Conservation (phyloP, 2,113 vertebrate genomes). For the Lagopus muta region DNA sequence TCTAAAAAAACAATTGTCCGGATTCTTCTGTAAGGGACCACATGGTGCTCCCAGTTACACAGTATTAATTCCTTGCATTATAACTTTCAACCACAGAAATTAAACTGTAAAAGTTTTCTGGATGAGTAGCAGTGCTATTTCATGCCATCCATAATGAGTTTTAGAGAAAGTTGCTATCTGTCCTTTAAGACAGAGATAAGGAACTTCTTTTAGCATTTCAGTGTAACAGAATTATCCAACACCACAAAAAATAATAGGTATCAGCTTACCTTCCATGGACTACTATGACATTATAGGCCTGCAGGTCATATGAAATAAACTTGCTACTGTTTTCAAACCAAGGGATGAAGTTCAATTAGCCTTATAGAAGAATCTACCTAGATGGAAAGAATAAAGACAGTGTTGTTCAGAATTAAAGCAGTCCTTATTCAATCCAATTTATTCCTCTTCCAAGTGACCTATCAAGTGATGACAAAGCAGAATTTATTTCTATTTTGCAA, state of each 20-base stretch:
- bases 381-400: background rate
- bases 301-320: background rate
- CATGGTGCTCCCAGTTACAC: background rate
- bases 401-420: background rate
- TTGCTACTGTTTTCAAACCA: background rate
- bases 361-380: background rate
- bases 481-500: background rate
- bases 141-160: background rate
- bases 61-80: slow-evolving; percentile 7
- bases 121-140: background rate
- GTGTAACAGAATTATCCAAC: background rate
- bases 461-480: background rate
- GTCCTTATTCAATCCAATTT: background rate
- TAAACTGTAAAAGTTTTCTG: background rate
- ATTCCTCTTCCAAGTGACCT: background rate
- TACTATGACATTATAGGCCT: background rate
- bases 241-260: background rate
- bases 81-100: background rate
- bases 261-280: background rate
- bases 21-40: slow-evolving; percentile 1
- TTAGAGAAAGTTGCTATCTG: background rate
- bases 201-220: background rate
- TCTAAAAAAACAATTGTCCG: slow-evolving; percentile 30
- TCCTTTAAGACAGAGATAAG: background rate
- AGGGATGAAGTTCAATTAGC: background rate